Percentiles rank a stretch among this genome's conserved stretches.
phyloP scores from a whole-genome alignment of 1,140 invertebrate genomes.

The Maconellicoccus hirsutus region DNA sequence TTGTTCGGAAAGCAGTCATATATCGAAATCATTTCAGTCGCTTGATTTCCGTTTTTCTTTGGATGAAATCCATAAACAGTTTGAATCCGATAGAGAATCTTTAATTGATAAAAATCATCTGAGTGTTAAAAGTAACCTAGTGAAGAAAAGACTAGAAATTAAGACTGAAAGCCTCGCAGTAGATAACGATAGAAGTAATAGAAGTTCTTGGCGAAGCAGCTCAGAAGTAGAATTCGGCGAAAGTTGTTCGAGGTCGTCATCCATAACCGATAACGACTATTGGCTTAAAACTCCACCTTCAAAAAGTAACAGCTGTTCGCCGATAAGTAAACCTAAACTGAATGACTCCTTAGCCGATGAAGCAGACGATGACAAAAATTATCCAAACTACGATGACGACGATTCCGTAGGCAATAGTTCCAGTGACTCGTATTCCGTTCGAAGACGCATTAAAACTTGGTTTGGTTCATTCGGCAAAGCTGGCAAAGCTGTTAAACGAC shows the following conservation, averaged over 20 bases:
- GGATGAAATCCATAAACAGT: constrained; percentile 2
- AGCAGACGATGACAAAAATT: not conserved
- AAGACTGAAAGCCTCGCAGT: not conserved
- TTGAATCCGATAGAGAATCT: constrained; percentile 5
- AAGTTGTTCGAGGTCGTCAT: not conserved
- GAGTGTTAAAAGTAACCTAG: not conserved
- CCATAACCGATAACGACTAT: not conserved
- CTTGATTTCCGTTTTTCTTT: not conserved
- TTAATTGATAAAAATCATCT: not conserved
- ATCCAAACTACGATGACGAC: not conserved
- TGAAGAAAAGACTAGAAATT: not conserved
- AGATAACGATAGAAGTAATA: not conserved
- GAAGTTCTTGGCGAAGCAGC: not conserved
- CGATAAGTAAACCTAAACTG: not conserved
- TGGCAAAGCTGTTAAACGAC: constrained; percentile 26
- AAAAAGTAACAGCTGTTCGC: not conserved
- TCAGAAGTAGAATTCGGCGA: not conserved
- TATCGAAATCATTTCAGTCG: not conserved
- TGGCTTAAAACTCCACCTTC: not conserved
- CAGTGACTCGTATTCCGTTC: constrained; percentile 27
- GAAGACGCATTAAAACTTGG: constrained; percentile 28
- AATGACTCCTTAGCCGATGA: not conserved
- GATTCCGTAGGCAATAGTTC: constrained; percentile 25
- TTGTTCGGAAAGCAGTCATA: not conserved
- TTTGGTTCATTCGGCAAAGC: constrained; percentile 31